phyloP scores from a whole-genome alignment of 2,113 vertebrate species.

The Chroicocephalus ridibundus region DNA sequence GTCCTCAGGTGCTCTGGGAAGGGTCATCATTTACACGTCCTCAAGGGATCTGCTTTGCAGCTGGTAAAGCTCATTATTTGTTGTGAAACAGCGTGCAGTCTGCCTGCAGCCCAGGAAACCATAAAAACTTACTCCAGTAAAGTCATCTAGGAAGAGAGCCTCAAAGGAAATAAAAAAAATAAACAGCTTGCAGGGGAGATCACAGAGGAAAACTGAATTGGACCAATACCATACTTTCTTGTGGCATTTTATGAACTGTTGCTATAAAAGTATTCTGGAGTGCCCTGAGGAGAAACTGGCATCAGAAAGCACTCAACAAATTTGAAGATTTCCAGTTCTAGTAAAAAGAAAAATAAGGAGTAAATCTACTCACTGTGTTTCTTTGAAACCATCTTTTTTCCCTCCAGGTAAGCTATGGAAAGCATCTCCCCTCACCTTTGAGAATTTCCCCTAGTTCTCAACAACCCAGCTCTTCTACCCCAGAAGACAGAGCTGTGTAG shows the following conservation, averaged over 20 bases:
- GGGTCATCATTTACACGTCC: neutral
- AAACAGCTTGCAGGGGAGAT: neutral
- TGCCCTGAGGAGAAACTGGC: neutral
- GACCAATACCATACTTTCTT: neutral
- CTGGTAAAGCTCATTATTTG: conserved; percentile 1
- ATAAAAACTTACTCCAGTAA: neutral
- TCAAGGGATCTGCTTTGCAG: conserved; percentile 8
- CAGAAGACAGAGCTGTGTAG: neutral
- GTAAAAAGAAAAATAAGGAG: neutral
- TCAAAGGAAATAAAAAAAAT: neutral
- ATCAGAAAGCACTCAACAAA: neutral
- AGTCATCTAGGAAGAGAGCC: neutral
- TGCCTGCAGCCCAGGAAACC: neutral
- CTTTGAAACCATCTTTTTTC: neutral
- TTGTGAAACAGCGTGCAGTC: neutral
- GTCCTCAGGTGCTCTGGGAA: conserved; percentile 4
- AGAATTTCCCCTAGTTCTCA: neutral
- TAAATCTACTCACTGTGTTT: neutral
- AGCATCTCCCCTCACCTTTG: neutral
- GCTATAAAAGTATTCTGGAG: neutral
- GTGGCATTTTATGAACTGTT: neutral
- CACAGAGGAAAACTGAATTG: neutral
- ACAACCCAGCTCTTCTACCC: neutral
- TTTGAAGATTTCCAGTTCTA: neutral
- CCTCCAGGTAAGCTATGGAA: neutral